Base-by-base conservation (phyloP, 2,888 invertebrate species). In the Acleris holmiana region DNA sequence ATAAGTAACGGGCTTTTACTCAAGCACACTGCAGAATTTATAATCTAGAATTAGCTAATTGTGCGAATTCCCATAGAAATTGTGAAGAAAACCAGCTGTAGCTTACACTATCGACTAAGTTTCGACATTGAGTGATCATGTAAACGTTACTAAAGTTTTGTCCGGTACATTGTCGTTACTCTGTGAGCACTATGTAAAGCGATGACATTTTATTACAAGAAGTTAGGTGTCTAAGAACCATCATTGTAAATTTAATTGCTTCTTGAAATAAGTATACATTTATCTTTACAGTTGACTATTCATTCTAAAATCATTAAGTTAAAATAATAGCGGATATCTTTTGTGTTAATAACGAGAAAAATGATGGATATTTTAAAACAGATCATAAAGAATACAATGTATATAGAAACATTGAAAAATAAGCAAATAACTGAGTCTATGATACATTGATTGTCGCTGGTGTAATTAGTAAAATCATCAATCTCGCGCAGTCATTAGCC, bases 391-490 rank as follows among this genome's bases (percentile, higher is more conserved):
- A 46, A 57, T 18, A 41, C n/a, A 41, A 29, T 49, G 44, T 19
- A 56, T 61, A 60, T 54, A 54, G 59, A 59, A 70, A 71, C 69
- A 73, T 75, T 75, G 75, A 75, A 69, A 76, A 59, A 72, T 66
- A 70, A 71, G 67, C 79, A 85, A 88, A 88, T 86, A 86, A 77
- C 78, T 68, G 61, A 56, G 62, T 82, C 83, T 78, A 78, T 79
- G 82, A 76, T 79, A 81, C 83, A 84, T 83, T 83, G 84, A 88
- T 89, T 91, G 91, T 91, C 91, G 81, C 88, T 79, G 78, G 77
- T 82, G 77, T 90, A 90, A 91, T 91, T 91, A 91, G 87, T 86
- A 68, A 83, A 85, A 85, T 84, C 90, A 91, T 91, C 85, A 90
- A 91, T 91, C 91, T 86, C 88, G 69, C 67, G 68, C 67, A 80